These are phyloP conservation scores for Stenolophus ochropezus DNA, from an alignment of 2,888 invertebrate genomes.

Conservation along the genomic window DNA sequence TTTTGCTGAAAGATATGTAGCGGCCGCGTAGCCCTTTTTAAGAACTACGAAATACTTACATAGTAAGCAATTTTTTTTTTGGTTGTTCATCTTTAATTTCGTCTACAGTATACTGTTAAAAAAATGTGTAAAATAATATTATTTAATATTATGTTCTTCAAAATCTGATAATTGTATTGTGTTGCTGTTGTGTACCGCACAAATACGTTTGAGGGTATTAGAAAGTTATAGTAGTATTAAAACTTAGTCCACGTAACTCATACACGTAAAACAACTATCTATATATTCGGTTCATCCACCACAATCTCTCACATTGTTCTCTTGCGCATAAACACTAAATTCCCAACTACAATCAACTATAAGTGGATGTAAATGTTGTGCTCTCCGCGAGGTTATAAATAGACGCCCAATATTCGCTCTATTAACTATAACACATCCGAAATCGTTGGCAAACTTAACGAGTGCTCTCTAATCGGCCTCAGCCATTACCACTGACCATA, in stretches of 20 bases:
- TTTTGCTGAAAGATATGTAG: too few species aligned
- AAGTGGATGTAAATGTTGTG: background rate
- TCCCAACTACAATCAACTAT: background rate
- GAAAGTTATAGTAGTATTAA: background rate
- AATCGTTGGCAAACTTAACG: constrained; percentile 26
- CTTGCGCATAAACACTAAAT: background rate
- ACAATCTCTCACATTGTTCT: background rate
- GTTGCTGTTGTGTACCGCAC: too few species aligned
- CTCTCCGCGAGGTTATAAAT: background rate
- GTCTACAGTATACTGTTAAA: too few species aligned
- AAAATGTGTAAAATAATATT: too few species aligned
- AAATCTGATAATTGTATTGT: too few species aligned
- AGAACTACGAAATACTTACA: too few species aligned
- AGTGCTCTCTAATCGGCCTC: constrained; percentile 5
- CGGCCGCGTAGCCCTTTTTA: too few species aligned
- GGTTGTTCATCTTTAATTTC: too few species aligned
- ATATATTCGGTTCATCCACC: background rate
- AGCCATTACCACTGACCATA: constrained; percentile 34
- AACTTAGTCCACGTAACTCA: background rate
- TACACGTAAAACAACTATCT: background rate
- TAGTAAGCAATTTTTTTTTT: too few species aligned
- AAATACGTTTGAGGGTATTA: background rate
- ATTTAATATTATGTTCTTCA: too few species aligned
- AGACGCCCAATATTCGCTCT: background rate
- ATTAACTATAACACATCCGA: constrained; percentile 36